Base-by-base conservation (phyloP, 2,113 vertebrate genomes). In the Nesogale talazaci region DNA sequence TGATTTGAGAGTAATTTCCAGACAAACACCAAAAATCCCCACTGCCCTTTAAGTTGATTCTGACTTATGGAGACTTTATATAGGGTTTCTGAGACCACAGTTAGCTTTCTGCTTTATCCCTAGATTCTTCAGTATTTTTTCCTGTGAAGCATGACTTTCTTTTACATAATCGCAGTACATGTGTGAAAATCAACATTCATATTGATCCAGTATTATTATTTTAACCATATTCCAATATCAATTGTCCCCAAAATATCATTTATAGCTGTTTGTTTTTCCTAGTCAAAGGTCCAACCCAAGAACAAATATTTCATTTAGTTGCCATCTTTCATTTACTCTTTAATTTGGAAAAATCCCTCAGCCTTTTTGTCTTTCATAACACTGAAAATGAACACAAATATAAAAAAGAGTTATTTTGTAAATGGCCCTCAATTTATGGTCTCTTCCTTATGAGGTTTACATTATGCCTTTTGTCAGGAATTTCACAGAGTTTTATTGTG, bases 391-490 rank as follows among this genome's bases (percentile, higher is more conserved):
- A 34, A 85, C 76, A 40, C 40, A 25, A 61, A 76, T 90, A 83
- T 57, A 56, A 2, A 85, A 14, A 34, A 38, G 17, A 86, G 4
- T 67, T 89, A 42, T 78, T 82, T 86, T 89, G 20, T 72, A 82
- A 78, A 11, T 70, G 2, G 29, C 36, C 10, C 11, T 93, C 31
- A 65, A 12, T 70, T 88, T 87, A 83, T 42, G 19, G 12, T 5
- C n/a, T 34, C 52, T 86, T 94, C 56, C 34, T 38, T 94, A 56
- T 94, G 86, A 31, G 34, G 75, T 87, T 80, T 94, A 90, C n/a
- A 36, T 92, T 61, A 90, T 81, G 23, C 40, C 65, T 77, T 34
- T 91, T 91, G 80, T 11, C 22, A 70, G 19, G 69, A 69, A 85
- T 67, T 74, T 20, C 29, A 38, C 27, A 34, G 80, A 67, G 10